phyloP scores from a whole-genome alignment of 2,113 vertebrate species.

The Oncorhynchus kisutch region DNA sequence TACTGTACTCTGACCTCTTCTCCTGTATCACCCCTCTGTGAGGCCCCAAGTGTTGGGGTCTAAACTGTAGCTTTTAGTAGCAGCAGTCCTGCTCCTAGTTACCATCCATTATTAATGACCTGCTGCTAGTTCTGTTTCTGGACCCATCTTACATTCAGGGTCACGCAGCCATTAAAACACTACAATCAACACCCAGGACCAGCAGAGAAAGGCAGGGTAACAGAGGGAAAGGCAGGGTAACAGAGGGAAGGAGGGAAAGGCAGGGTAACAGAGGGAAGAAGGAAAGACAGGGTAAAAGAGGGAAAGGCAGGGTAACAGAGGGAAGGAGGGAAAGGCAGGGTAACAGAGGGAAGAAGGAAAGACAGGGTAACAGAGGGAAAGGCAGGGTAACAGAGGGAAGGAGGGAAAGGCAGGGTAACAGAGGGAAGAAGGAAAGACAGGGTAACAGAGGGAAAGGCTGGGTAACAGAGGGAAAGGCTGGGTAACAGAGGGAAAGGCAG shows the following conservation, averaged over 20 bases:
- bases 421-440: too few relatives aligned
- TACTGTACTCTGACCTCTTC: neutral
- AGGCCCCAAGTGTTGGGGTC: slow-evolving; percentile 32
- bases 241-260: rapidly evolving
- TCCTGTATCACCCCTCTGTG: neutral
- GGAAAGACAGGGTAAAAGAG: too few relatives aligned
- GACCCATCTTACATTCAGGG: slow-evolving; percentile 20
- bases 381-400: too few relatives aligned
- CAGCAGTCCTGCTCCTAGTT: slow-evolving; percentile 45
- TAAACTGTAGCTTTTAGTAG: slow-evolving; percentile 61
- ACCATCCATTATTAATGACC: slow-evolving; percentile 65
- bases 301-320: too few relatives aligned
- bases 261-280: too few relatives aligned
- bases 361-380: too few relatives aligned
- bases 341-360: too few relatives aligned
- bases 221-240: rapidly evolving
- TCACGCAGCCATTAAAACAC: slow-evolving; percentile 47
- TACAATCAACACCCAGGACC: slow-evolving; percentile 35
- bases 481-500: too few relatives aligned
- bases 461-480: too few relatives aligned
- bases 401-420: too few relatives aligned
- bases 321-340: too few relatives aligned
- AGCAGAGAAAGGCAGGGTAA: neutral
- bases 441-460: too few relatives aligned
- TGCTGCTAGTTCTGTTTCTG: slow-evolving; percentile 47